Percentiles rank a stretch among this genome's conserved stretches.
phyloP scores from a whole-genome alignment of 2,113 vertebrate genomes.

The Pagrus major region DNA sequence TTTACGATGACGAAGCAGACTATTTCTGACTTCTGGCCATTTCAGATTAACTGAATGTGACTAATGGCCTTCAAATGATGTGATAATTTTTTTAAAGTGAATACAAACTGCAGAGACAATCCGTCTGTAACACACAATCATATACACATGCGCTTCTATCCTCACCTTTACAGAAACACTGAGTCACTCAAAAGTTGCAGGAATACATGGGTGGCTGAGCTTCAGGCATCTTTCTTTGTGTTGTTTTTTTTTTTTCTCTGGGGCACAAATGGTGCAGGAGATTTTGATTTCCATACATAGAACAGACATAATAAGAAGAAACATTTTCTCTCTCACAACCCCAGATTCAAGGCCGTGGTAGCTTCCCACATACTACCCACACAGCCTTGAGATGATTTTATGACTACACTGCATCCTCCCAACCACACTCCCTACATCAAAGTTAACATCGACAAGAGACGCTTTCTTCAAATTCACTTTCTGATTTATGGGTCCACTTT shows the following conservation, averaged over 20 bases:
- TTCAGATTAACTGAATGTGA: conserved; percentile 28
- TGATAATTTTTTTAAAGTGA: neutral
- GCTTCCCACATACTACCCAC: conserved; percentile 69
- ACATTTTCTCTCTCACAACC: conserved; percentile 24
- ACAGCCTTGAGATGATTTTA: conserved; percentile 51
- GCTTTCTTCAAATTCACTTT: conserved; percentile 47
- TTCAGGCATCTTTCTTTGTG: conserved; percentile 29
- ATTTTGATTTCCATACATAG: conserved; percentile 47
- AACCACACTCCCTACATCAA: conserved; percentile 25
- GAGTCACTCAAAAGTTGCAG: conserved; percentile 49
- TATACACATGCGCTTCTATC: neutral
- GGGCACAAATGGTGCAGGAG: conserved; percentile 19
- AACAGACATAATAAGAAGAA: conserved; percentile 25
- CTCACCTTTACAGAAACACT: conserved; percentile 35
- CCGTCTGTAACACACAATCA: neutral
- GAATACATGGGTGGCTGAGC: conserved; percentile 19
- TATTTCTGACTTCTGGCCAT: conserved; percentile 29
- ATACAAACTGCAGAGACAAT: conserved; percentile 18
- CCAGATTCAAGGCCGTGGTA: conserved; percentile 33
- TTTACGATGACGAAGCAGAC: conserved; percentile 20
- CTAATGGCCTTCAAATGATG: conserved; percentile 11
- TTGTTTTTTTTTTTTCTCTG: neutral
- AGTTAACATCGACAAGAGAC: conserved; percentile 40
- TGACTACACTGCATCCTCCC: conserved; percentile 45
- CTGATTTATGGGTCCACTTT: conserved; percentile 47